Evolutionary conservation across 2,113 vertebrate genomes (phyloP), one percentile per base, ranked within the genome.

Genomic region (Austrofundulus limnaeus): DNA sequence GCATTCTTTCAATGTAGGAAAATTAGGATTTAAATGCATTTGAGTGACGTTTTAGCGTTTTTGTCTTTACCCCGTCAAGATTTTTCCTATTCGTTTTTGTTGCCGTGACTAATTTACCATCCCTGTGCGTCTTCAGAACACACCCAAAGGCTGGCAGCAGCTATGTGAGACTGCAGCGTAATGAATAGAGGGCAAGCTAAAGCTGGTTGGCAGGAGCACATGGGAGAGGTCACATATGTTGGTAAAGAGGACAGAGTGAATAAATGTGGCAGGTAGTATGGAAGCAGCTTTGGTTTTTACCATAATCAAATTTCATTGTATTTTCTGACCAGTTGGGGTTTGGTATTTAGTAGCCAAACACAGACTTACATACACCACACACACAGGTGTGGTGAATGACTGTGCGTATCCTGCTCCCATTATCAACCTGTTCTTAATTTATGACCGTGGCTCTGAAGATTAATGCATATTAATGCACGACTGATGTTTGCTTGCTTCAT

Each of bases 131-230:
- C 70, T 38, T 52, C 70, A 64, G 65, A 77, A 72, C 75, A 65
- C 20, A 77, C 41, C 37, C 45, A 21, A n/a, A 39, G 56, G 69
- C 84, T 84, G 83, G 79, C 82, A 84, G 66, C 70, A 39, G 71
- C 66, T 23, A n/a, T 42, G 11, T 16, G 43, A 75, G 70, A 70
- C 83, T 64, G 79, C 53, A n/a, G 68, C 53, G 80, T 87, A 87
- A 90, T 88, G 78, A 85, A 85, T 83, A 75, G 81, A 77, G 68
- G 81, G 67, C 75, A 81, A 68, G 72, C 75, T 66, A 53, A 12
- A 15, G 77, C 70, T 71, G 57, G 82, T 87, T 88, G 85, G 86
- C 80, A 83, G 72, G 64, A 67, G 47, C n/a, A 45, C 69, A 61
- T 61, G 68, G 67, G 78, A 79, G 71, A 73, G 59, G 69, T 80